Base-by-base conservation (phyloP, 2,113 vertebrate species). In the Mobula birostris region DNA sequence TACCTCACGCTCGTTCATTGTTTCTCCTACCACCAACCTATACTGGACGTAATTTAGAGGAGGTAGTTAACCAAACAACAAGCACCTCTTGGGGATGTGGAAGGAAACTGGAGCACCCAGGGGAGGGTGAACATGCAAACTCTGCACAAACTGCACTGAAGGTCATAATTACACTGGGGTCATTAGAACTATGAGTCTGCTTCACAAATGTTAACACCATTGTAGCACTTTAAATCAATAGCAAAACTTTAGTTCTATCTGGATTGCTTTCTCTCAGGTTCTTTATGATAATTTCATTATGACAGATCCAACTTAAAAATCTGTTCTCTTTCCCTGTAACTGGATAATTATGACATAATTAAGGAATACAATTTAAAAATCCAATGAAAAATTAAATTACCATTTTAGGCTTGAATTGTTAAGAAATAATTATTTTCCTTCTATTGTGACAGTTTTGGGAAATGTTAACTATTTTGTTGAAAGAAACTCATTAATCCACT, bases 321-420 rank as follows among this genome's bases (percentile, higher is more conserved):
- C 15, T 68, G 12, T 66, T 90, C 29, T 17, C 61, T 66, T 90
- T 88, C 40, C 29, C 83, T 88, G 83, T 7, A 32, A 2, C 85
- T 32, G 17, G 61, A 19, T 66, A 90, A 32, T 68, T 66, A 90
- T 90, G 29, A 7, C 14, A 66, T 32, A 66, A 90, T 32, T 90
- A 66, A 90, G 85, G 85, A 85, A 90, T 32, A 66, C 29, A 66
- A 66, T 90, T 90, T 90, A 90, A 66, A 85, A 63, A 88, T 88
- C 29, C 29, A 88, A 88, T 61, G 83, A 61, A 87, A 87, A 63
- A 88, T 88, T 63, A 63, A 63, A 61, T 83, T 56, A 83, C 80
- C 48, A 48, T 83, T 83, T 83, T 85, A 58, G 82, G 58, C 14
- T 66, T 90, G 61, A 90, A 66, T 66, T 15, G 61, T 90, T 32